Percentiles rank a stretch among this genome's conserved stretches.
Evolutionary conservation across 2,797 vertebrate genomes (phyloP).

Genomic region (Oreochromis mossambicus): DNA sequence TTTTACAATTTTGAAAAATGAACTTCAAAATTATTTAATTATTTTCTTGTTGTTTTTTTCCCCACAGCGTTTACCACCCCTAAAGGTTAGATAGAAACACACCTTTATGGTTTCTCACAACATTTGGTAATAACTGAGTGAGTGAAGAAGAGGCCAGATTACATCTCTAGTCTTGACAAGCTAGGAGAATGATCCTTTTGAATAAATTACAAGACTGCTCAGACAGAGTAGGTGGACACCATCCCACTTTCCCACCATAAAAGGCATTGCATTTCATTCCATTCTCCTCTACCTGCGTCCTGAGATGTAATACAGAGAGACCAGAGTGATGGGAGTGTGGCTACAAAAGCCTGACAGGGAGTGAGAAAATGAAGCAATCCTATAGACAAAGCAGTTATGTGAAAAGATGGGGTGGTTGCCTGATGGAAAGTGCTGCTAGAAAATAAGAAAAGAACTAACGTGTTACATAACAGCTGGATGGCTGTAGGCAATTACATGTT

Average conservation of each 20-base stretch:
- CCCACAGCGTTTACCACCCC: background rate
- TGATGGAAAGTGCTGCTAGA: constrained; percentile 7
- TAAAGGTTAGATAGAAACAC: background rate
- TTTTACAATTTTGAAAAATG: background rate
- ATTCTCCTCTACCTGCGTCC: constrained; percentile 3
- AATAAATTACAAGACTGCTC: constrained; percentile 26
- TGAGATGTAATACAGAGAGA: background rate
- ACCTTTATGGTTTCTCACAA: background rate
- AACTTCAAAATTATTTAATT: background rate
- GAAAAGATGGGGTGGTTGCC: background rate
- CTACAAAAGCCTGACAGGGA: constrained; percentile 24
- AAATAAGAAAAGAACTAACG: background rate
- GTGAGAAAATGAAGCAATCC: background rate
- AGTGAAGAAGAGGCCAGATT: background rate
- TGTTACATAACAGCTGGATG: constrained; percentile 38
- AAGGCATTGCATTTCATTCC: constrained; percentile 7
- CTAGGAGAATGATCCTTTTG: constrained; percentile 20
- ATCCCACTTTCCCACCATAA: constrained; percentile 12
- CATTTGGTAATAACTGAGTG: constrained; percentile 6
- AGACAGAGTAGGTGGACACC: constrained; percentile 3
- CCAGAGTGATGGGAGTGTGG: background rate
- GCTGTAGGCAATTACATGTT: background rate
- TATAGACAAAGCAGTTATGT: background rate
- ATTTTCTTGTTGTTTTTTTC: background rate
- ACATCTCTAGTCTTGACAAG: background rate